Percentiles rank a stretch among this genome's conserved stretches.
Evolutionary conservation across 2,797 vertebrate genomes (phyloP).

Genomic region (Acipenser transmontanus): DNA sequence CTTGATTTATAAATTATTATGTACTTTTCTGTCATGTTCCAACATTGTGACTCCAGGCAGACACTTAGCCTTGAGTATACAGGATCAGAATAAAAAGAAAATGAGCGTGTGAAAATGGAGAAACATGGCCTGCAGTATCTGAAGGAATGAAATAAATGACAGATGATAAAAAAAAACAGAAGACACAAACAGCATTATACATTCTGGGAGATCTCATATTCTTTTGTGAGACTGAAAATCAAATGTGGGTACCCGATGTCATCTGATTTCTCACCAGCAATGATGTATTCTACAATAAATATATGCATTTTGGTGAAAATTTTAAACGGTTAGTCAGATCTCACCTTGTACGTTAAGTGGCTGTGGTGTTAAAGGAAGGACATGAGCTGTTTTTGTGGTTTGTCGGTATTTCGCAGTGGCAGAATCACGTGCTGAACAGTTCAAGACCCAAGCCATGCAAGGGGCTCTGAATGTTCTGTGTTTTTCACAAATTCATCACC

Average conservation of each 20-base stretch:
- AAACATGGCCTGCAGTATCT: constrained; percentile 64
- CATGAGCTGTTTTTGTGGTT: too few species aligned
- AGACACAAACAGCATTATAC: constrained; percentile 74
- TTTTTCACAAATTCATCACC: constrained; percentile 13
- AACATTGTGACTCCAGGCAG: constrained; percentile 62
- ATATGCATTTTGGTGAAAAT: neutral
- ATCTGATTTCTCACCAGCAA: constrained; percentile 45
- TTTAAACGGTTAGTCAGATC: neutral
- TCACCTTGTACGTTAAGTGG: constrained; percentile 2
- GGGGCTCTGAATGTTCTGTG: constrained; percentile 2
- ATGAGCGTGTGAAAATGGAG: constrained; percentile 53
- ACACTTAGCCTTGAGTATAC: constrained; percentile 59
- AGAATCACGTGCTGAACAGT: neutral
- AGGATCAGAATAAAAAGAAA: constrained; percentile 47
- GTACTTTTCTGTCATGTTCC: constrained; percentile 66
- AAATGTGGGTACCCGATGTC: constrained; percentile 60
- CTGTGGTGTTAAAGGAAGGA: too few species aligned
- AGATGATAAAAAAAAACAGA: constrained; percentile 57
- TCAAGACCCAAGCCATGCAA: constrained; percentile 4
- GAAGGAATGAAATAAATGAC: constrained; percentile 73
- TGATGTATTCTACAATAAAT: constrained; percentile 17
- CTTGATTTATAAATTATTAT: constrained; percentile 63
- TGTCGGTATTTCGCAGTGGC: neutral
- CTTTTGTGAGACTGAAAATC: constrained; percentile 54
- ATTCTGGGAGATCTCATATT: constrained; percentile 57